These are phyloP conservation scores for Otocyon megalotis DNA, from an alignment of 2,113 vertebrate genomes.

Conservation along the genomic window DNA sequence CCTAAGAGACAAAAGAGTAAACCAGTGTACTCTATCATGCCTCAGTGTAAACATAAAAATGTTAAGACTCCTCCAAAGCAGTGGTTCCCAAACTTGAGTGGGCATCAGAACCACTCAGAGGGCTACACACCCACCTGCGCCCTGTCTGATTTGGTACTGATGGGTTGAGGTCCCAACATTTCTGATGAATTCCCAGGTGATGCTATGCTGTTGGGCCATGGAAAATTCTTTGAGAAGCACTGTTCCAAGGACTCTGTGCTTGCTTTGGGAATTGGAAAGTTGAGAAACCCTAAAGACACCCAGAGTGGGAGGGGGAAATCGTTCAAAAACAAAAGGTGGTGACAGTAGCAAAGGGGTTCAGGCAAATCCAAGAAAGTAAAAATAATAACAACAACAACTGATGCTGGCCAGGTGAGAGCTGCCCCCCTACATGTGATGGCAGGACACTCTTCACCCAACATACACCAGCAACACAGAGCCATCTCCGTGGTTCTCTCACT, in stretches of 20 bases:
- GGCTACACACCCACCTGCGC: not conserved
- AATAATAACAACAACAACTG: not conserved
- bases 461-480: not conserved
- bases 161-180: not conserved
- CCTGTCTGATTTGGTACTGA: not conserved
- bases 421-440: too few relatives aligned
- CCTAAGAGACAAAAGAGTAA: not conserved
- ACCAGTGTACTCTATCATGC: not conserved
- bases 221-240: not conserved
- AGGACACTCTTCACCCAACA: not conserved
- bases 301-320: not conserved
- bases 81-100: not conserved
- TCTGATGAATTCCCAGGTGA: not conserved
- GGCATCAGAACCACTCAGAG: not conserved
- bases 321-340: not conserved
- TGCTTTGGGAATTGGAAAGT: not conserved
- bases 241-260: not conserved
- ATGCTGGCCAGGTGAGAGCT: not conserved
- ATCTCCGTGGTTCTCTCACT: not conserved
- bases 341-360: not conserved
- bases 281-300: not conserved
- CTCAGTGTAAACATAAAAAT: not conserved
- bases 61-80: not conserved
- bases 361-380: not conserved
- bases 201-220: not conserved